Base-by-base conservation (phyloP, 1,140 invertebrate species). In the Meloidogyne exigua region DNA sequence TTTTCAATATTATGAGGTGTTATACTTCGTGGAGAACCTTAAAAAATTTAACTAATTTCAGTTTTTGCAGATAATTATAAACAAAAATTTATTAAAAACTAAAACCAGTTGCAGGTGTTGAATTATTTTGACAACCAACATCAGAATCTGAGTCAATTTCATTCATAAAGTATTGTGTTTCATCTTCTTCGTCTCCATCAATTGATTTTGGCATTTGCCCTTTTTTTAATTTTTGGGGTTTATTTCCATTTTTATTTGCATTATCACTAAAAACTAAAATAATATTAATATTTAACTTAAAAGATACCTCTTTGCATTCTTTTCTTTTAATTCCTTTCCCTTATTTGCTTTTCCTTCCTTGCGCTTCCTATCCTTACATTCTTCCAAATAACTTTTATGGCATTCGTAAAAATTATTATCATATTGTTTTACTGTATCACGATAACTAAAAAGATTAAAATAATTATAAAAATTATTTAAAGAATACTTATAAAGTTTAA, bases 401-500 rank as follows among this genome's bases (percentile, higher is more conserved):
- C 79, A 76, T 57, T 88, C 89, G 79, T 82, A 89, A 83, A 79
- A 88, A 85, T 88, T 85, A 81, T 87, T 83, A 85, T 69, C 88
- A 84, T 88, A 91, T 15, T 82, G 81, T 74, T 87, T 84, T 80
- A 90, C 89, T 49, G 89, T 88, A 63, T 89, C 84, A 84, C 89
- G 89, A 80, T 91, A 91, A 7, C 91, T 89, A 57, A 57, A 57
- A 57, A n/a, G 13, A 10, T 9, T n/a, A 57, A 57, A 57, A 57
- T n/a, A 4, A 57, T 57, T 57, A n/a, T 5, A 18, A 18, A 15
- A 49, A 49, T 44, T 44, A 13, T 18, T 18, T 18, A 57, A n/a
- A 57, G 21, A 57, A 10, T 25, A 73, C 72, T 65, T 73, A 72
- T 91, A 90, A 77, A 93, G 91, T 39, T 90, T 88, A 71, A 93